Percentiles rank a stretch among this genome's conserved stretches.
Evolutionary conservation across 2,113 vertebrate genomes (phyloP).

Genomic region (Dicaeum eximium): DNA sequence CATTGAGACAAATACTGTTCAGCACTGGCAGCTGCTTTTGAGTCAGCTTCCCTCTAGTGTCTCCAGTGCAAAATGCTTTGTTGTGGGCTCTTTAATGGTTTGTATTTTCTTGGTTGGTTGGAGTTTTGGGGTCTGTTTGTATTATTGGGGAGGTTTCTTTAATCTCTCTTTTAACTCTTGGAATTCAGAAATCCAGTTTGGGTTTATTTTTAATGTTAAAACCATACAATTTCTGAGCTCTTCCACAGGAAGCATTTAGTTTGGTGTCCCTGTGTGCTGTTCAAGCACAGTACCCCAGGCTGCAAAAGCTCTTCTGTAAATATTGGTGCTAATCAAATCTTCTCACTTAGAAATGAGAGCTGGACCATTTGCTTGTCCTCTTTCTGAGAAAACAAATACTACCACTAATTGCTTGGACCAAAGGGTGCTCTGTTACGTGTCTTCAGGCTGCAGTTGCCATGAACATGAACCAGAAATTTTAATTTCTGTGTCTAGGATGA

Average conservation of each 20-base stretch:
- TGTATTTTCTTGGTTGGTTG: background rate
- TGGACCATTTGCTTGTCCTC: background rate
- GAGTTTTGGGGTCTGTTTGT: background rate
- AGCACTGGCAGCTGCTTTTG: background rate
- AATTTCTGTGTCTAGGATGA: background rate
- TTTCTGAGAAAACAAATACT: background rate
- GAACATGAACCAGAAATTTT: background rate
- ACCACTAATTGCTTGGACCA: background rate
- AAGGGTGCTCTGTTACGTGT: background rate
- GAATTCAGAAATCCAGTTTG: background rate
- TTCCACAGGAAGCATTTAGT: background rate
- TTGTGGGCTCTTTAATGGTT: background rate
- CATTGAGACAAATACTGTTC: background rate
- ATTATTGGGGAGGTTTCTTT: fast-evolving
- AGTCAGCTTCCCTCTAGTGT: background rate
- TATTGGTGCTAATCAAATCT: background rate
- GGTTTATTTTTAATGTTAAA: background rate
- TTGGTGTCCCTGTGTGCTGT: background rate
- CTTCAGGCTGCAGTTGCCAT: background rate
- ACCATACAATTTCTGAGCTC: background rate
- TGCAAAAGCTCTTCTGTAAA: background rate
- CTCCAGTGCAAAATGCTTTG: background rate
- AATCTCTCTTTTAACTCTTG: background rate
- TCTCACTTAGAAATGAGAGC: background rate
- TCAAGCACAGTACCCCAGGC: background rate